Base-by-base conservation (phyloP, 2,797 vertebrate species). In the Arnoldichthys spilopterus region DNA sequence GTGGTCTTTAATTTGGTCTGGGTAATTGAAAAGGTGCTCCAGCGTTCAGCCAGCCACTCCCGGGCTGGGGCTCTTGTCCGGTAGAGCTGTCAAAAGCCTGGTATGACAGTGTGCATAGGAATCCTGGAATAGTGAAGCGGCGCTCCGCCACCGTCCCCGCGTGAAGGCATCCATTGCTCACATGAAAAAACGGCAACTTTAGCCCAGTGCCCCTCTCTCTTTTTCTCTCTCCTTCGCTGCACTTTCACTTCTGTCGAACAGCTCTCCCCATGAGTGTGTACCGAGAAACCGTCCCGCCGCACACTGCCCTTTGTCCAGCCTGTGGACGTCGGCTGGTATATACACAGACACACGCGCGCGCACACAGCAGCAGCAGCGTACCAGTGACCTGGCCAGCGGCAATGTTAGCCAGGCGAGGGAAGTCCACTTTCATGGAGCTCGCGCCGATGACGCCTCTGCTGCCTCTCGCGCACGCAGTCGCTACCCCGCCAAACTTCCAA, bases 371-470 rank as follows among this genome's bases (percentile, higher is more conserved):
- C 63, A 71, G 43, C 79, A 68, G 66, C 74, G 78, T 68, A 80
- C 77, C 80, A 22, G 80, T 89, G 89, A 90, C 88, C 87, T 85
- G 83, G 83, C 88, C 88, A 40, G 67, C 88, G 73, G 90, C 87
- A 86, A 86, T 88, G 83, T 84, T 81, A 87, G 77, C 69, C 72
- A 86, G 76, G 34, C 69, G 73, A 86, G 76, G 34, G 69, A 87
- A 87, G 84, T 88, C 80, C 74, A 79, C 84, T 64, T 30, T 51
- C 54, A 74, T n/a, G 34, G 32, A 30, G 43, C 24, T 13, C 66
- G 58, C 72, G 43, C 84, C 85, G 83, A 84, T 78, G 83, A 85
- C 64, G 83, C 75, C 83, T 81, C 76, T 74, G 73, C 76, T 40
- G 71, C 37, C 70, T 37, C 26, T 66, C n/a, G 15, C 24, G 12